Percentiles rank a stretch among this genome's conserved stretches.
phyloP scores from a whole-genome alignment of 2,797 vertebrate species.

The Hydrocynus forskahlii region DNA sequence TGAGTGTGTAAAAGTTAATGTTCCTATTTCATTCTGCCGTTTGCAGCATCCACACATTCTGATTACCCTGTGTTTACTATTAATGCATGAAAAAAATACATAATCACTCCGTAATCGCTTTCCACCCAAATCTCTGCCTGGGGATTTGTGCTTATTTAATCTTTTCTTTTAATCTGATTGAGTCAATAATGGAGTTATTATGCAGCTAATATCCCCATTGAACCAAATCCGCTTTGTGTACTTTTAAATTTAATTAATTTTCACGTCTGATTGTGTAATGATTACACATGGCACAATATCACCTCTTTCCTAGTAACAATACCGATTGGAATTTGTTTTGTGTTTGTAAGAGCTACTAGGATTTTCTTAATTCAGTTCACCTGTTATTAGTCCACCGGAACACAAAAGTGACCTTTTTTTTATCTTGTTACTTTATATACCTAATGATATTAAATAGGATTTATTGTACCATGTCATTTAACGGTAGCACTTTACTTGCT shows the following conservation, averaged over 20 bases:
- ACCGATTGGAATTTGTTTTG: neutral
- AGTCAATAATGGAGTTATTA: conserved; percentile 27
- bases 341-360: too few species aligned
- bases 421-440: too few species aligned
- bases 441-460: too few species aligned
- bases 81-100: neutral
- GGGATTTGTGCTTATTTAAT: conserved; percentile 25
- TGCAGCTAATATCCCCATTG: conserved; percentile 25
- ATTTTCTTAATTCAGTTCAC: too few species aligned
- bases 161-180: conserved; percentile 31
- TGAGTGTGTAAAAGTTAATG: conserved; percentile 6
- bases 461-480: too few species aligned
- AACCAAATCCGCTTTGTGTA: conserved; percentile 6
- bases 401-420: too few species aligned
- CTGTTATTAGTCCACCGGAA: too few species aligned
- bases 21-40: neutral
- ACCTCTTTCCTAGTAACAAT: neutral
- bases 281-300: neutral
- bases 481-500: too few species aligned
- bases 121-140: conserved; percentile 9
- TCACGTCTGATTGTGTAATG: conserved; percentile 3
- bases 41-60: neutral
- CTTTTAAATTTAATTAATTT: neutral
- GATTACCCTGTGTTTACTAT: neutral
- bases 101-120: conserved; percentile 8